Base-by-base conservation (phyloP, 1,140 invertebrate genomes). In the Drosophila navojoa region DNA sequence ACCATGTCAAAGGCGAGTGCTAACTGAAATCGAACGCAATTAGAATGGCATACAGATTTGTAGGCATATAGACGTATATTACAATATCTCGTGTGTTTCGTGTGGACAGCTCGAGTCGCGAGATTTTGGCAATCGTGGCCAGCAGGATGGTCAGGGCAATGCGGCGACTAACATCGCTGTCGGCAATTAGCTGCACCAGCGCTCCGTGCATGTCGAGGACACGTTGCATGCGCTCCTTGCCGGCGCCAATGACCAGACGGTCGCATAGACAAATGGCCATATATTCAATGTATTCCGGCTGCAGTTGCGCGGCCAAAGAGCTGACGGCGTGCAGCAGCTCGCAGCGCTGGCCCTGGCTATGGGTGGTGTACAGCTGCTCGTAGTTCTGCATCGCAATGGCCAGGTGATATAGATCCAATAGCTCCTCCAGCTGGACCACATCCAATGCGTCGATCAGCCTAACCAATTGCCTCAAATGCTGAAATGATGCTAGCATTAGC, bases 391-490 rank as follows among this genome's bases (percentile, higher is more conserved):
- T 69, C 9, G 61, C n/a, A 2, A 73, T 55, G 0, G 32, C 32
- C 42, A 73, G 4, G 16, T 61, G 58, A 19, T 57, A 61, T 2
- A 57, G 35, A 54, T 73, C 71, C 11, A 73, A 13, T 16, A 73
- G 57, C 42, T 73, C 9, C 15, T 49, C 52, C 19, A 69, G 16
- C n/a, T 49, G 42, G 7, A 73, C 16, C 0, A 13, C 5, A 6
- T 25, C 10, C 35, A 73, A 10, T 0, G 22, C 11, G 11, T 27
- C 15, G 0, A 55, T 32, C 2, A 3, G 9, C 3, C 5, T 7
- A 29, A 5, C 49, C 0, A 69, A 11, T 6, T 16, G 15, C 25
- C 35, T 49, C 0, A 73, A 9, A 1, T 61, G 35, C 57, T 73
- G 38, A 1, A 57, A 49, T 6, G 2, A 2, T 42, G 27, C 0